These are phyloP conservation scores for Mionectes olivaceus DNA, from an alignment of 2,797 vertebrate species.

Conservation along the genomic window DNA sequence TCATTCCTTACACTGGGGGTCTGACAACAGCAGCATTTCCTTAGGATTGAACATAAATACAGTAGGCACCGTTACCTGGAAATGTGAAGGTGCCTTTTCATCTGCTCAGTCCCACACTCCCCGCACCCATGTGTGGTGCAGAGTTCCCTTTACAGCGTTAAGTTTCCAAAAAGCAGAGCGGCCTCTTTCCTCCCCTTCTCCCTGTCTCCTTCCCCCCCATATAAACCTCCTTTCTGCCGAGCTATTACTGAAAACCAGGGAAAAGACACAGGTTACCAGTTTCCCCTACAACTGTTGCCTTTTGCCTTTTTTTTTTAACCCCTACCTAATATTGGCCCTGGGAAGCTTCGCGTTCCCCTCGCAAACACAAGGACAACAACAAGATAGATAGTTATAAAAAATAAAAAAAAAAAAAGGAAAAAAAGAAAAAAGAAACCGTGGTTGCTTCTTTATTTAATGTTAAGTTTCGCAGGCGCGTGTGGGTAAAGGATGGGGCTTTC, in stretches of 20 bases:
- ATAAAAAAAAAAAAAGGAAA: too few relatives aligned
- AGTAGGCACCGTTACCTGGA: not conserved
- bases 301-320: not conserved
- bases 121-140: fast-evolving
- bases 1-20: not conserved
- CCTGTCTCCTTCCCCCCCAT: fast-evolving
- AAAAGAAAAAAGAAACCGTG: fast-evolving
- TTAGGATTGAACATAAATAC: not conserved
- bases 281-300: fast-evolving
- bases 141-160: not conserved
- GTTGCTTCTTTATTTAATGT: not conserved
- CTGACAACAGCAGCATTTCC: not conserved
- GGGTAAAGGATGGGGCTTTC: not conserved
- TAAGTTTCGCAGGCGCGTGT: fast-evolving
- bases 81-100: not conserved
- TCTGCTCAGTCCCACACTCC: not conserved
- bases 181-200: not conserved
- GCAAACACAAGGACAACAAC: not conserved
- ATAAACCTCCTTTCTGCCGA: not conserved
- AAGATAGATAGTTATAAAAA: not conserved
- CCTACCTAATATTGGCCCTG: not conserved
- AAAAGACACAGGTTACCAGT: fast-evolving
- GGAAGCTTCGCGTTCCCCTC: not conserved
- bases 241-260: not conserved
- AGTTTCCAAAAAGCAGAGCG: not conserved